Conservation (phyloP, 2,888 invertebrate species). For the Lutraria lutraria region DNA sequence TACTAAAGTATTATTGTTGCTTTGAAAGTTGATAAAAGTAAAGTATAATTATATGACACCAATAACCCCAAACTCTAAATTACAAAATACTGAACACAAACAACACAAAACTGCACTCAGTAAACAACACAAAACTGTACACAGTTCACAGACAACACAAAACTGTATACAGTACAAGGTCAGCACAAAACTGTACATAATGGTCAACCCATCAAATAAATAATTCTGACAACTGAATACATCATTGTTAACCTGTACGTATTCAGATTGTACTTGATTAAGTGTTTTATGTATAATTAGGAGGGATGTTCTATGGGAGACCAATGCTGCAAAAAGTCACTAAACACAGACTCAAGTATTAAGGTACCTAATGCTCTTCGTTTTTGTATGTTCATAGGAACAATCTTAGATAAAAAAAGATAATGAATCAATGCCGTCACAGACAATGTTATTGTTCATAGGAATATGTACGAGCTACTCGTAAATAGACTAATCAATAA, state of each 20-base stretch:
- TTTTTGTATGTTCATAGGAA: neutral
- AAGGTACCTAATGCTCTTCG: neutral
- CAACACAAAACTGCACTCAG: neutral
- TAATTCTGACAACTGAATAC: neutral
- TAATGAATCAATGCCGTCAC: neutral
- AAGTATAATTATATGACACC: neutral
- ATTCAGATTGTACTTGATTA: neutral
- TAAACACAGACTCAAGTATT: neutral
- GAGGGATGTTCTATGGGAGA: slow-evolving; percentile 65
- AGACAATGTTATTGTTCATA: neutral
- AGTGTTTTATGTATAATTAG: slow-evolving; percentile 27
- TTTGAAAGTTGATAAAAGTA: neutral
- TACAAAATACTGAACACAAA: neutral
- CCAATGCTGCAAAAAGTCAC: slow-evolving; percentile 58
- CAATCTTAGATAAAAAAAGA: no score
- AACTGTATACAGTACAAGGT: no score
- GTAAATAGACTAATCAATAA: no score
- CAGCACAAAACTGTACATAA: no score
- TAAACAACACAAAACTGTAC: neutral
- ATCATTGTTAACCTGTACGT: neutral
- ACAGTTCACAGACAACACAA: no score
- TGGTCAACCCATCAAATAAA: neutral
- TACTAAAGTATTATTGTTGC: neutral
- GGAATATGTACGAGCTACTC: no score
- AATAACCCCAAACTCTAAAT: neutral